Percentiles rank a stretch among this genome's conserved stretches.
phyloP scores from a whole-genome alignment of 2,113 vertebrate species.

The Peromyscus leucopus region DNA sequence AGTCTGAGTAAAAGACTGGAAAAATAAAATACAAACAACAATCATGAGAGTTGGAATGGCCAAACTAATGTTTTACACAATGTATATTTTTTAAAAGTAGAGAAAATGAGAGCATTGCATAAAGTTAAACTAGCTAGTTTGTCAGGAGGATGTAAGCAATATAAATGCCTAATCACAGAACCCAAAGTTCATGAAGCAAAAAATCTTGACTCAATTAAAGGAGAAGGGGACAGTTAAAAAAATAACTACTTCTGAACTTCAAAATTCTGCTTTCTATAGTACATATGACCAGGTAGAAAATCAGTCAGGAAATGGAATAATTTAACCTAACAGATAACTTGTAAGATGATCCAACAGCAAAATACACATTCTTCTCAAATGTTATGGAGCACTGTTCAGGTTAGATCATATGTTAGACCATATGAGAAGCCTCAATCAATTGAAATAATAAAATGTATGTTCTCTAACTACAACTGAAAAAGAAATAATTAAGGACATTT shows the following conservation, averaged over 20 bases:
- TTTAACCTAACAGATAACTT: neutral
- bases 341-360: neutral
- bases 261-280: neutral
- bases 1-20: neutral
- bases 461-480: neutral
- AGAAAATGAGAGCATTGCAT: neutral
- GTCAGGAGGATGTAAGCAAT: neutral
- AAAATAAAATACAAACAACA: neutral
- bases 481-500: neutral
- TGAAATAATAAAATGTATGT: neutral
- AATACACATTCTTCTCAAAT: neutral
- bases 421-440: neutral
- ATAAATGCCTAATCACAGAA: neutral
- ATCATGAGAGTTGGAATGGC: neutral
- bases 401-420: neutral
- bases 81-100: neutral
- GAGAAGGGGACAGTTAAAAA: neutral
- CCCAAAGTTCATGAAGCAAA: neutral
- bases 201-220: neutral
- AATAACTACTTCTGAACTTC: neutral
- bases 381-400: neutral
- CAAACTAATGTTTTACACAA: neutral
- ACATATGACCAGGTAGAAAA: neutral
- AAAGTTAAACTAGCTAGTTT: neutral
- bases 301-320: neutral